These are phyloP conservation scores for Eleginops maclovinus DNA, from an alignment of 2,113 vertebrate genomes.

Conservation along the genomic window DNA sequence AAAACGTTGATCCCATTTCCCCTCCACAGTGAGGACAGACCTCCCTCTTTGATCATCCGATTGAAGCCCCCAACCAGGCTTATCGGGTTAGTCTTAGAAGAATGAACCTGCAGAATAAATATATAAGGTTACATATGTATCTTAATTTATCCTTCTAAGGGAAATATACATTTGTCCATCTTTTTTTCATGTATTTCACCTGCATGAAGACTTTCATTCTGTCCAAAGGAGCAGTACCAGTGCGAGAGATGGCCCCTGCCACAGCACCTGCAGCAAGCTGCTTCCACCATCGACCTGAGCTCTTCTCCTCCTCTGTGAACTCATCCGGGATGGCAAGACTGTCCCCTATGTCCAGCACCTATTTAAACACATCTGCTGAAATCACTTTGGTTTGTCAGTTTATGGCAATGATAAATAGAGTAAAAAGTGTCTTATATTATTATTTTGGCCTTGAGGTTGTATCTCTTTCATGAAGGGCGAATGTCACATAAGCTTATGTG, in stretches of 20 bases:
- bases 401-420: background rate
- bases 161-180: background rate
- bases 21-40: conserved; percentile 90
- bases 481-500: conserved; percentile 1
- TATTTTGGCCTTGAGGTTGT: background rate
- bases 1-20: conserved; percentile 96
- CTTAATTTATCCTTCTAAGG: too few species aligned
- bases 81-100: conserved; percentile 88
- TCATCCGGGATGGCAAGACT: conserved; percentile 94
- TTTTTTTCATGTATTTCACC: conserved; percentile 73
- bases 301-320: conserved; percentile 94
- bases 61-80: conserved; percentile 88
- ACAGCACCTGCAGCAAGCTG: conserved; percentile 91
- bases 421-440: background rate
- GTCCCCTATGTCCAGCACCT: conserved; percentile 96
- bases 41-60: conserved; percentile 93
- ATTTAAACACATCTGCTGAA: conserved; percentile 8
- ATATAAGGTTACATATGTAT: background rate
- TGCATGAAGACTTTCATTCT: conserved; percentile 97
- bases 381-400: background rate
- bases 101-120: conserved; percentile 87
- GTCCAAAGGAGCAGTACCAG: conserved; percentile 93
- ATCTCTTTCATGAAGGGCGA: background rate
- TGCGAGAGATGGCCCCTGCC: conserved; percentile 92
- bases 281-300: conserved; percentile 91